Conservation (phyloP, 1,140 invertebrate genomes). For the Paraescarpia echinospica region DNA sequence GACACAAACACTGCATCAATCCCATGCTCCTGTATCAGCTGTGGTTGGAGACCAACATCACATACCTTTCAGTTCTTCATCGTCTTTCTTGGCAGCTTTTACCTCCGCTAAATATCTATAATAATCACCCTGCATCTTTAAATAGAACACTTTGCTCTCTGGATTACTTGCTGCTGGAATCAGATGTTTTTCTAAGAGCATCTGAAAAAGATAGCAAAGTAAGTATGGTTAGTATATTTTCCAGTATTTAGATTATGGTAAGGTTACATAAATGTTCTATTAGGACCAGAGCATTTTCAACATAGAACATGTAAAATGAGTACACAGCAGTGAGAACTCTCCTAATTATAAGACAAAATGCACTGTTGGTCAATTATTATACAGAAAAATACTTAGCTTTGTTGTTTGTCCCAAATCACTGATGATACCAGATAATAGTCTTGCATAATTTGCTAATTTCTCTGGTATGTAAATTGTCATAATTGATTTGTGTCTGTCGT, state of each 20-base stretch:
- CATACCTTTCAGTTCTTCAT: constrained; percentile 1
- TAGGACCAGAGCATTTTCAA: not conserved
- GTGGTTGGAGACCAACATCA: not conserved
- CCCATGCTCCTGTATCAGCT: not conserved
- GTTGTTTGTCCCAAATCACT: too few species aligned
- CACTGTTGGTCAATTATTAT: too few species aligned
- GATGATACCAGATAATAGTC: too few species aligned
- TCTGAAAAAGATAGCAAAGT: constrained; percentile 19
- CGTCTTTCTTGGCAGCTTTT: not conserved
- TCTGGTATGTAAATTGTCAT: too few species aligned
- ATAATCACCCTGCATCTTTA: constrained; percentile 99
- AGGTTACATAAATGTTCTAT: not conserved
- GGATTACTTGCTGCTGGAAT: constrained; percentile 88
- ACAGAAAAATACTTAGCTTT: too few species aligned
- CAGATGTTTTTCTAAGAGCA: constrained; percentile 66
- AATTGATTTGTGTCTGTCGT: too few species aligned
- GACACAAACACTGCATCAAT: not conserved
- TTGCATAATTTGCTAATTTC: too few species aligned
- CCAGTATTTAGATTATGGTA: not conserved
- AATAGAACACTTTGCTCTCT: constrained; percentile 98
- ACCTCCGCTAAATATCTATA: constrained; percentile 99
- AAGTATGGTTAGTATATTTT: not conserved
- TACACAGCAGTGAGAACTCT: too few species aligned
- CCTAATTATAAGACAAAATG: too few species aligned
- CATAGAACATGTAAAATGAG: too few species aligned